Evolutionary conservation across 2,797 vertebrate genomes (phyloP), one percentile per base, ranked within the genome.

Genomic region (Helicolenus hilgendorfi): DNA sequence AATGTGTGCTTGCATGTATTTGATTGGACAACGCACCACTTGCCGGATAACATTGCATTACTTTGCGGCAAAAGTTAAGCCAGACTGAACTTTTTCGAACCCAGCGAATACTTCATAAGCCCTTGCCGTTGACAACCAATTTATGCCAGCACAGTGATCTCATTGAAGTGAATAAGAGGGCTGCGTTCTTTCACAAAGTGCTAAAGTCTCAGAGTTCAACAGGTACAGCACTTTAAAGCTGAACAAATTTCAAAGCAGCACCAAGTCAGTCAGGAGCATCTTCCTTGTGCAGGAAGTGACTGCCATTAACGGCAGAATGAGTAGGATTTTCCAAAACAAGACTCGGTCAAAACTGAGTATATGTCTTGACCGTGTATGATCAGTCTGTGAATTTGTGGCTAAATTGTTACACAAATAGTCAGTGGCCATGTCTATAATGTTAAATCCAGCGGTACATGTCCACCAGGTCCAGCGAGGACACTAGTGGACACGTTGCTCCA

Each of bases 81-180:
- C 24, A 65, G 10, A 31, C 53, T 49, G 9, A 15, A 64, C 60
- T 83, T 67, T 33, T 36, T 45, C 0, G 4, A 11, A 35, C 20
- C 10, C 31, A 60, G 24, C 6, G 3, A 22, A 29, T 29, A 75
- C 70, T 72, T 68, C 73, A 70, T 60, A 69, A 69, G 65, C n/a
- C 41, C 64, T 78, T 22, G 56, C 13, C 3, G 22, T 75, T 11
- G 11, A 8, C n/a, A 64, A 10, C 49, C 20, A n/a, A n/a, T 31
- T 20, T 26, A 53, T 60, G 60, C 59, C 63, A 83, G 18, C 45
- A 62, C 29, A 59, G 3, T 60, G 62, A 74, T 82, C 59, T 68
- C 41, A 80, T 7, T 89, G 27, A 77, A 74, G 55, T 68, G 56
- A 78, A 69, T 64, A 64, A 55, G 36, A 13, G 7, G 14, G 5